A percentile compares a stretch with the other conserved stretches of the same genome.
Conservation (phyloP, 2,113 vertebrate genomes). For the Thalassarche chlororhynchos region DNA sequence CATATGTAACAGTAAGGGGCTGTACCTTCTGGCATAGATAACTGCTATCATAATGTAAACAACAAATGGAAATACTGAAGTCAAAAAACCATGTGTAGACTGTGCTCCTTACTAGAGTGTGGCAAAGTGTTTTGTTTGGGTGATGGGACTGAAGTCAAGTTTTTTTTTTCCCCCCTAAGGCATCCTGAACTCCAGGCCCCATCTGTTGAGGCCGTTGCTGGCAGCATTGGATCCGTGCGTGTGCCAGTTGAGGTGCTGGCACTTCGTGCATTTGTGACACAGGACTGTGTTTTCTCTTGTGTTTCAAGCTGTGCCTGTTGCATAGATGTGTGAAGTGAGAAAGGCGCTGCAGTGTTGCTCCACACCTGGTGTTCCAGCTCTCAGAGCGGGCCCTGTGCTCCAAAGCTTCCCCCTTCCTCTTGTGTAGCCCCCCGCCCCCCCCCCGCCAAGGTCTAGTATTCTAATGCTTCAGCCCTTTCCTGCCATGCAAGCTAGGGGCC, state of each 20-base stretch:
- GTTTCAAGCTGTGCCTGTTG: background rate
- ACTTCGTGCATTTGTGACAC: rapidly evolving
- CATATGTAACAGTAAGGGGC: background rate
- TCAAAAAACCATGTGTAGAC: background rate
- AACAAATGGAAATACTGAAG: background rate
- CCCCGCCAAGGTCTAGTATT: background rate
- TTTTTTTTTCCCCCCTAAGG: too few species aligned
- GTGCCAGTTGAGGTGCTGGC: background rate
- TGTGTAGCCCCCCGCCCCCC: rapidly evolving
- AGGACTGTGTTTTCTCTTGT: background rate
- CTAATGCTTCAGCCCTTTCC: background rate
- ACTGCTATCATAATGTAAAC: background rate
- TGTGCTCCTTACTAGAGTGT: background rate
- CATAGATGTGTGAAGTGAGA: background rate
- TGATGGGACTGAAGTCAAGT: background rate
- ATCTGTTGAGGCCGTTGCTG: background rate
- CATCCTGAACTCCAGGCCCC: background rate
- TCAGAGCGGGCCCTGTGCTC: rapidly evolving
- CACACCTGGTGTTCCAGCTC: background rate
- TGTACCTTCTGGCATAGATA: background rate
- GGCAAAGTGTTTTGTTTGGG: background rate
- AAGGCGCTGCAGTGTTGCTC: background rate
- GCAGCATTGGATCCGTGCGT: rapidly evolving
- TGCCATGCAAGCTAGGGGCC: background rate
- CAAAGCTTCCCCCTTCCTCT: background rate